phyloP scores from a whole-genome alignment of 2,888 invertebrate genomes.

The Amaurobius ferox region DNA sequence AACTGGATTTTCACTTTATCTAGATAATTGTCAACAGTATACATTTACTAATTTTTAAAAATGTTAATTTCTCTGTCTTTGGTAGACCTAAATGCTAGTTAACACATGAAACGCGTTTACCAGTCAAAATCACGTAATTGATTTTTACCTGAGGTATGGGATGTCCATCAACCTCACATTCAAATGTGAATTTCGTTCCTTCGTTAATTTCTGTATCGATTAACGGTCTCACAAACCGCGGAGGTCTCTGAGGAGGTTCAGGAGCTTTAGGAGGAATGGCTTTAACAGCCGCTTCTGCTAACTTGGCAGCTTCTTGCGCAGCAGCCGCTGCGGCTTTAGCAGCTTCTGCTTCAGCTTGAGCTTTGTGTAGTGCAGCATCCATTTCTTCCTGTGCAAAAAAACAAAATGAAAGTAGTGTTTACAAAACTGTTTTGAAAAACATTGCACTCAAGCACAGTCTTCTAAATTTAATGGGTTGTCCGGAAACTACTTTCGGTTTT shows the following conservation, averaged over 20 bases:
- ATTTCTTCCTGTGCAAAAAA: conserved; percentile 78
- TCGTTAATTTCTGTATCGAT: conserved; percentile 82
- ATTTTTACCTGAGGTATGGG: conserved; percentile 58
- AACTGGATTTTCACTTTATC: too few species aligned
- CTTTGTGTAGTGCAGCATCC: conserved; percentile 79
- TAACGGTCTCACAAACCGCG: conserved; percentile 88
- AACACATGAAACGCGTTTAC: too few species aligned
- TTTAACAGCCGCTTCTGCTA: conserved; percentile 79
- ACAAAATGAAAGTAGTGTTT: too few species aligned
- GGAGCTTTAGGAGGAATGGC: conserved; percentile 73
- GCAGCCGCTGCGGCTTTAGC: conserved; percentile 78
- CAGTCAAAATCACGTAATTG: too few species aligned
- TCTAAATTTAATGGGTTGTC: too few species aligned
- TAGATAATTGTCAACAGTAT: too few species aligned
- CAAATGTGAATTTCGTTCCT: conserved; percentile 79
- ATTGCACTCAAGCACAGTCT: too few species aligned
- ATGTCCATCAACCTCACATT: conserved; percentile 82
- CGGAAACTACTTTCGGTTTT: too few species aligned
- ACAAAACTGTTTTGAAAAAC: too few species aligned
- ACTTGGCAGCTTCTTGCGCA: conserved; percentile 79
- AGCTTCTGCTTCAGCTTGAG: conserved; percentile 79
- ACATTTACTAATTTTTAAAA: too few species aligned
- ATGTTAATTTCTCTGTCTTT: too few species aligned
- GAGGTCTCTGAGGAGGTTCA: conserved; percentile 80
- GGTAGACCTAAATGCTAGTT: too few species aligned